Base-by-base conservation (phyloP, 2,797 vertebrate species). In the Hydrolagus colliei region DNA sequence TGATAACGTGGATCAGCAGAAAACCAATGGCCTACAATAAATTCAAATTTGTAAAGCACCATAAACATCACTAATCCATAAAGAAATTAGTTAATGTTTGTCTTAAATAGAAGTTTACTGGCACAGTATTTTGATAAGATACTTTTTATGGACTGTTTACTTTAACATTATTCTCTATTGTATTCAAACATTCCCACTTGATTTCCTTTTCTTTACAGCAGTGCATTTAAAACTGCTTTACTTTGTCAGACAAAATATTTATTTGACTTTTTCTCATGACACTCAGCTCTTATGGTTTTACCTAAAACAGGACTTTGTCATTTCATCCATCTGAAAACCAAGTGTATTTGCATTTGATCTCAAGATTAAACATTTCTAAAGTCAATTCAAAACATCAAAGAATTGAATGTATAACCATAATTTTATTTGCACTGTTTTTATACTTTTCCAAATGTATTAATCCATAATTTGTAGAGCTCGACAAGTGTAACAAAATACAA, bases 1-100 rank as follows among this genome's bases (percentile, higher is more conserved):
- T 92, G 92, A 67, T 92, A 93, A 59, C 90, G 16, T 71, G 65
- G 79, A 88, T 89, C 92, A 92, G 86, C 85, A 90, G 86, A 86
- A 88, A 89, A 75, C 85, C 22, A 27, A 41, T 72, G 61, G 91
- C 91, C 89, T 89, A 77, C 87, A 87, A 18, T 74, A 73, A 65
- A 79, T 84, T 86, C 7, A 52, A 72, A 80, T 74, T 88, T 87
- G 87, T 73, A 88, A 65, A 87, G 84, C 86, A 86, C 79, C 0
- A 0, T 88, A 76, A 71, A 85, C 87, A 86, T 78, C 35, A 67
- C 74, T 20, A 74, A 12, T 62, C 18, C 9, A 68, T 79, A 87
- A 72, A 35, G 59, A 61, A 78, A 88, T 76, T 88, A 68, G 89
- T 88, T 85, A 87, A 73, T 88, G 87, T 87, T 89, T 88, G 88